These are phyloP conservation scores for Gymnothorax reevesii DNA, from an alignment of 2,797 vertebrate genomes.

Conservation along the genomic window DNA sequence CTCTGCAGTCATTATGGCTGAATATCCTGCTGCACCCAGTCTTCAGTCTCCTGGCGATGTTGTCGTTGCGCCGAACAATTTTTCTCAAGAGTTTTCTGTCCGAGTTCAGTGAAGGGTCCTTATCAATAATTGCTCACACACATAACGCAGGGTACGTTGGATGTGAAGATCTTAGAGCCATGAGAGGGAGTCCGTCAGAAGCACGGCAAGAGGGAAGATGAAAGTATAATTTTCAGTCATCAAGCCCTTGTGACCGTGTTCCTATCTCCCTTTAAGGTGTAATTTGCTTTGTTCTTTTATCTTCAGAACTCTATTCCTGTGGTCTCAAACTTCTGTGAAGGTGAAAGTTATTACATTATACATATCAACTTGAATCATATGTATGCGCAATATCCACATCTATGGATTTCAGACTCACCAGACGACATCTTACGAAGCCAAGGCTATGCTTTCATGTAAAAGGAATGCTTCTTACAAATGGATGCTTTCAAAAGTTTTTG, in stretches of 20 bases:
- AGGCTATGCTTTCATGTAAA: background rate
- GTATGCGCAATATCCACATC: background rate
- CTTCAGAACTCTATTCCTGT: background rate
- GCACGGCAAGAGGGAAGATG: background rate
- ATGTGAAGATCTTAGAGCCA: background rate
- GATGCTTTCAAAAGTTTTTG: background rate
- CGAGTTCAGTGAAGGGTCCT: background rate
- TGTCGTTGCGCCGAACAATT: background rate
- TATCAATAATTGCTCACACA: background rate
- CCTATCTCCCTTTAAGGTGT: background rate
- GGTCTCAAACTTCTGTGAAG: background rate
- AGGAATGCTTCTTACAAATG: background rate
- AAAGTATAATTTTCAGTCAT: background rate
- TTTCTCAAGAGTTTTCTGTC: background rate
- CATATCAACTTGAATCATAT: background rate
- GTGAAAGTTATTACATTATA: background rate
- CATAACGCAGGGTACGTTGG: background rate
- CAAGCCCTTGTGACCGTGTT: background rate
- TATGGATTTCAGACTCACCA: background rate
- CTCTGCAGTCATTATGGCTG: background rate
- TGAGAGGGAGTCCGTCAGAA: background rate
- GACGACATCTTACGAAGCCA: background rate
- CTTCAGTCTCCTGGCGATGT: background rate
- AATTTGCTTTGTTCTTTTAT: slow-evolving; percentile 4
- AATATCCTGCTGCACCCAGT: background rate